Base-by-base conservation (phyloP, 2,888 invertebrate species). In the Tetanocera ferruginea region DNA sequence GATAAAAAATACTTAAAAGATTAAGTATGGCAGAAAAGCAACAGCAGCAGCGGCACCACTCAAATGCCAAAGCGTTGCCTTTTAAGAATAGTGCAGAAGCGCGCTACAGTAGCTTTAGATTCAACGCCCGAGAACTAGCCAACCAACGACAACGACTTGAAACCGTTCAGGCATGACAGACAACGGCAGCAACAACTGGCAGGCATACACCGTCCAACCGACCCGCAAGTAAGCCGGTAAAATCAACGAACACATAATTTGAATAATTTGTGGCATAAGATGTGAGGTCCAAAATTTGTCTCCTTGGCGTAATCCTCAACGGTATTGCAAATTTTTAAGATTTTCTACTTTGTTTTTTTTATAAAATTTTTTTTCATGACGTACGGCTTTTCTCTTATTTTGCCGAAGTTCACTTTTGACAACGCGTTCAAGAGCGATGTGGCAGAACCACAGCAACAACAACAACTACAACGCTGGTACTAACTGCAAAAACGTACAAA, bases 201-300 rank as follows among this genome's bases (percentile, higher is more conserved):
- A 37, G 37, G 23, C 19, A 60, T 1, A 60, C 60, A 28, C 4
- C 60, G 60, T 5, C 60, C 60, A 28, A 60, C 6, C 64, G n/a
- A 34, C 31, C 34, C 2, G 2, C 64, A 4, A 64, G 52, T n/a
- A 52, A 52, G 52, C 4, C 34, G 28, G n/a, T 43, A 23, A 23
- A n/a, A 19, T 14, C 49, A 11, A 25, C 71, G 31, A 14, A n/a
- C 72, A 72, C 62, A 74, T 77, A 64, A 75, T 77, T 79, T 79
- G 73, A 76, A 80, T 80, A 77, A 78, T 78, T 76, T 69, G 69
- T 72, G 78, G 77, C 76, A 75, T 76, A 78, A 80, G 64, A 78
- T 76, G 76, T 78, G 76, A 77, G 72, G 69, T 75, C 79, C 76
- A 67, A 80, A 80, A 80, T 80, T 80, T 79, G 80, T 78, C 77